Percentiles rank a stretch among this genome's conserved stretches.
phyloP scores from a whole-genome alignment of 2,888 invertebrate genomes.

The Machimus rusticus region DNA sequence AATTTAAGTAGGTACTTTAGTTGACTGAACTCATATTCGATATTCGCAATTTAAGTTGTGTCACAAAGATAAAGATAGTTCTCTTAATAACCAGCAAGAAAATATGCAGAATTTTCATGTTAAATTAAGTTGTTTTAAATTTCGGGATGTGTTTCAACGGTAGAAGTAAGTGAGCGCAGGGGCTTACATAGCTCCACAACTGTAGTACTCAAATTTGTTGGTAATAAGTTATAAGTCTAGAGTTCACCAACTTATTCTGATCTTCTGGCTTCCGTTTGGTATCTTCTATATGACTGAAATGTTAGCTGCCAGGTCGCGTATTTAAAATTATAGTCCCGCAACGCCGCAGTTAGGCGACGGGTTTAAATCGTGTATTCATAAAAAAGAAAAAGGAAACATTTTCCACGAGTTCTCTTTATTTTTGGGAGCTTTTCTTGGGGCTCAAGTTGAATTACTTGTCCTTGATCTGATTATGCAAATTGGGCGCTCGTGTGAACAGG shows the following conservation, averaged over 20 bases:
- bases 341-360: neutral
- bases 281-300: neutral
- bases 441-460: constrained; percentile 32
- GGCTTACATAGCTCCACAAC: neutral
- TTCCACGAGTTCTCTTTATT: neutral
- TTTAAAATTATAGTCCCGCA: neutral
- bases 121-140: neutral
- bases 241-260: neutral
- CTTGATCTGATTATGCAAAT: constrained; percentile 34
- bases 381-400: neutral
- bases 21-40: neutral
- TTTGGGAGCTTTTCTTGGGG: neutral
- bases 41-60: neutral
- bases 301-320: neutral
- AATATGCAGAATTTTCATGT: neutral
- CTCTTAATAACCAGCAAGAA: neutral
- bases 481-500: constrained; percentile 37
- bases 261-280: neutral
- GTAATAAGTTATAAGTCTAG: neutral
- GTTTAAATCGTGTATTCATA: neutral
- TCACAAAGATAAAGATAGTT: neutral
- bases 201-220: neutral
- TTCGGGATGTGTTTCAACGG: neutral
- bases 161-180: neutral
- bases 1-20: too few relatives aligned